These are phyloP conservation scores for Drosophila teissieri DNA, from an alignment of 1,140 invertebrate species.

Conservation along the genomic window DNA sequence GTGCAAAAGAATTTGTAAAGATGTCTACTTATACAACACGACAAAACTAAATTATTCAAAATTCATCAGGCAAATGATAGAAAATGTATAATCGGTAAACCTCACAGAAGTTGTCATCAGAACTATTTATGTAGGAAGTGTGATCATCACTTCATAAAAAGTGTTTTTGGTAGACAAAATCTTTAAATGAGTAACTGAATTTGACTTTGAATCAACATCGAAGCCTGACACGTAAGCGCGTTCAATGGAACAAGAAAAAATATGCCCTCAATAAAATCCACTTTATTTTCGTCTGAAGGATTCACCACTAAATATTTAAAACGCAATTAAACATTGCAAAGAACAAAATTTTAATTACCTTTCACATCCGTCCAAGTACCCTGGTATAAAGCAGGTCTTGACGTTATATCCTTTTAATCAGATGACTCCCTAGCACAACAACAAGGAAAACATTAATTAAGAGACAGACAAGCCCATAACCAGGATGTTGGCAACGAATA, in stretches of 20 bases:
- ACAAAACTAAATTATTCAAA: no score
- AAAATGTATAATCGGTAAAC: no score
- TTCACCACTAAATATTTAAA: constrained; percentile 70
- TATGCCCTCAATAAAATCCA: background rate
- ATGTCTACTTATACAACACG: no score
- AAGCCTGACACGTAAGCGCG: constrained; percentile 4
- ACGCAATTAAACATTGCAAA: constrained; percentile 64
- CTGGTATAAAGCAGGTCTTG: constrained; percentile 9
- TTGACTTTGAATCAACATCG: no score
- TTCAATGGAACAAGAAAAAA: background rate
- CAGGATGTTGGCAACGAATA: constrained; percentile 54
- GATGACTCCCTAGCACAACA: constrained; percentile 68
- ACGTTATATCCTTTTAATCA: constrained; percentile 74
- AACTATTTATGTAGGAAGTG: no score
- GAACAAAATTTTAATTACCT: constrained; percentile 76
- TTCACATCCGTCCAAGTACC: constrained; percentile 61
- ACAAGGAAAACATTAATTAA: constrained; percentile 79
- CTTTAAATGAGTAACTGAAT: no score
- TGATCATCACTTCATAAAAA: no score
- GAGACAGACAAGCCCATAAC: constrained; percentile 64
- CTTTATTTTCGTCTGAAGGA: background rate
- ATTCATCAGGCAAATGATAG: no score
- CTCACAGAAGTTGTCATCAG: no score
- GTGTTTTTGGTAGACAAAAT: no score
- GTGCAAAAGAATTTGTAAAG: no score